phyloP scores from a whole-genome alignment of 1,140 invertebrate species.

The Cydia pomonella region DNA sequence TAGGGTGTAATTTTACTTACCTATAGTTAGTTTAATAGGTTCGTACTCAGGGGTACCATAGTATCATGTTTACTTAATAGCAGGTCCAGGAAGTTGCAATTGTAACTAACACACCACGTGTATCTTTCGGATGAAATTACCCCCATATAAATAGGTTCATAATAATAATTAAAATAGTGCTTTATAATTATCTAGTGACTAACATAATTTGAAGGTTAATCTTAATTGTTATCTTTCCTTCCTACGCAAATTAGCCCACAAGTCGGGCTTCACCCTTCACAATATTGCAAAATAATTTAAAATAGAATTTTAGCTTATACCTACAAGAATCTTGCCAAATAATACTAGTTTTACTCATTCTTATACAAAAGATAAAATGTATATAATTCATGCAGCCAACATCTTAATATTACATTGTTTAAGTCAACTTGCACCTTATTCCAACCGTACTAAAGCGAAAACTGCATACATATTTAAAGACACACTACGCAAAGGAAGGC shows the following conservation, averaged over 20 bases:
- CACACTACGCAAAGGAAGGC: background rate
- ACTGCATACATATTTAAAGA: background rate
- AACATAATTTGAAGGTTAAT: too few relatives aligned
- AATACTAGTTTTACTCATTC: too few relatives aligned
- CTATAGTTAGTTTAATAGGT: background rate
- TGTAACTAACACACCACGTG: background rate
- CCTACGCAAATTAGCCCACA: too few relatives aligned
- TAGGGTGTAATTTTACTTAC: background rate
- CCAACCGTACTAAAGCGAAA: background rate
- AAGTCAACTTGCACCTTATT: background rate
- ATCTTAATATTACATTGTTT: background rate
- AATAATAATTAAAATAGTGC: too few relatives aligned
- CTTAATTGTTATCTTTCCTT: too few relatives aligned
- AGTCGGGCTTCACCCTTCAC: too few relatives aligned
- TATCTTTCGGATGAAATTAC: background rate
- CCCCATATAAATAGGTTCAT: too few relatives aligned
- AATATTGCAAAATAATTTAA: too few relatives aligned
- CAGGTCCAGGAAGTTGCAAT: slow-evolving; percentile 18
- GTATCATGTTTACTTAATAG: slow-evolving; percentile 3
- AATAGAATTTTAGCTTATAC: too few relatives aligned
- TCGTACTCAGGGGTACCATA: background rate
- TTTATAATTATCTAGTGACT: too few relatives aligned
- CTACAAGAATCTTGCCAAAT: too few relatives aligned
- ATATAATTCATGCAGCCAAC: background rate
- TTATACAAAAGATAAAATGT: too few relatives aligned